Base-by-base conservation (phyloP, 2,113 vertebrate genomes). In the Menidia beryllina region DNA sequence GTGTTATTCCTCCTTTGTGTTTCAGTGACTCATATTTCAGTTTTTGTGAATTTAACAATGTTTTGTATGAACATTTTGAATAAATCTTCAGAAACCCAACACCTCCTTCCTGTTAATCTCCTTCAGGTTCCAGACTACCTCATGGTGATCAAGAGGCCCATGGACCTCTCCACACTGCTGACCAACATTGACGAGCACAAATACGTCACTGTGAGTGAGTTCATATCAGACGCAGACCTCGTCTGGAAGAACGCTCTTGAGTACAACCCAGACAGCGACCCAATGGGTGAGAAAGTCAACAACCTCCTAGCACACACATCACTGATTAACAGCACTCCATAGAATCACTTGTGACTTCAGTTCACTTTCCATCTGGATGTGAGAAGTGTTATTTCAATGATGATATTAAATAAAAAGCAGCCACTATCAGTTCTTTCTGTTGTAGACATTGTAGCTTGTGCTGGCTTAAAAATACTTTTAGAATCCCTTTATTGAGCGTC, bases 181-280 rank as follows among this genome's bases (percentile, higher is more conserved):
- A 92, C 92, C 69, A 97, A 95, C 92, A 97, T 97, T 75, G 95
- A 98, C 75, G 77, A 91, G 39, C 94, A 96, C 71, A 92, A 94
- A 43, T 98, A 98, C 70, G 70, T 84, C 50, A 96, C 95, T 15
- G 94, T 95, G 45, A 62, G 88, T 64, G 95, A 96, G 43, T 98
- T 95, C 77, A 77, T 97, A 49, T 73, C 82, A 13, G 96, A 98
- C 50, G 94, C 96, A 1, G 94, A 97, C 66, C 91, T 98, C 2
- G 96, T 98, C 84, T 97, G 96, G 90, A 92, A 90, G 81, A 98
- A 98, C 39, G 95, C 95, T 23, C 92, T 98, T 19, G 93, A 98
- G 63, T 97, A 98, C 82, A 96, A 97, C 87, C 95, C 95, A 25
- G 94, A 94, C 81, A 93, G 80, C 80, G 93, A 95, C 72, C 94